These are phyloP conservation scores for Drosophila watanabei DNA, from an alignment of 1,140 invertebrate genomes.

Conservation along the genomic window DNA sequence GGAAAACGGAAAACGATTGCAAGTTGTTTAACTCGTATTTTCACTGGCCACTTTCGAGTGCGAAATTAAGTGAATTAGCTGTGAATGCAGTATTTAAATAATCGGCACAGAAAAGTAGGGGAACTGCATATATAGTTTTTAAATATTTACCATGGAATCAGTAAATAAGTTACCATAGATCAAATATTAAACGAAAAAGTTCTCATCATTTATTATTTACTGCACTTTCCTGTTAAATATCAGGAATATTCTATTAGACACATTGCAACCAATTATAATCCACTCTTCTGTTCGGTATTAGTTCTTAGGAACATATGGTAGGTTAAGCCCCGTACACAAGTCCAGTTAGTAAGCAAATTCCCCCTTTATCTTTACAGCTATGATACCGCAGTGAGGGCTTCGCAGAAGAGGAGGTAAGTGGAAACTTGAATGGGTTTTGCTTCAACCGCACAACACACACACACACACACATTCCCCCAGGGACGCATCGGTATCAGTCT, in stretches of 20 bases:
- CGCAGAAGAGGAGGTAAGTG: conserved; percentile 55
- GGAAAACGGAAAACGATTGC: conserved; percentile 36
- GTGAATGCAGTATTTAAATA: conserved; percentile 61
- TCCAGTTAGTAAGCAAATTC: conserved; percentile 9
- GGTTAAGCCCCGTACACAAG: not conserved
- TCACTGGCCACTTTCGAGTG: conserved; percentile 59
- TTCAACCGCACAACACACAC: not conserved
- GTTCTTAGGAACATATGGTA: not conserved
- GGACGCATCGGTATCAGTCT: conserved; percentile 74
- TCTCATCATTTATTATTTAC: too few relatives aligned
- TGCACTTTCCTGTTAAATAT: not conserved
- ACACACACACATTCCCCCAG: not conserved
- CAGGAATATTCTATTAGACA: not conserved
- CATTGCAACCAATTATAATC: not conserved
- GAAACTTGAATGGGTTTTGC: conserved; percentile 2
- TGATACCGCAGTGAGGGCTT: conserved; percentile 8
- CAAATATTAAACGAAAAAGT: not conserved
- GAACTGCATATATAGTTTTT: not conserved
- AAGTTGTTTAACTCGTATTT: conserved; percentile 42
- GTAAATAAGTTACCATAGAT: not conserved
- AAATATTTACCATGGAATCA: not conserved
- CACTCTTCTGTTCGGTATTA: not conserved
- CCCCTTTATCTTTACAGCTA: conserved; percentile 27
- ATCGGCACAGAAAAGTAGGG: conserved; percentile 41
- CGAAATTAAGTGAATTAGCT: conserved; percentile 77